A percentile compares a stretch with the other conserved stretches of the same genome.
Evolutionary conservation across 2,797 vertebrate species (phyloP).

Genomic region (Kryptopterus vitreolus): DNA sequence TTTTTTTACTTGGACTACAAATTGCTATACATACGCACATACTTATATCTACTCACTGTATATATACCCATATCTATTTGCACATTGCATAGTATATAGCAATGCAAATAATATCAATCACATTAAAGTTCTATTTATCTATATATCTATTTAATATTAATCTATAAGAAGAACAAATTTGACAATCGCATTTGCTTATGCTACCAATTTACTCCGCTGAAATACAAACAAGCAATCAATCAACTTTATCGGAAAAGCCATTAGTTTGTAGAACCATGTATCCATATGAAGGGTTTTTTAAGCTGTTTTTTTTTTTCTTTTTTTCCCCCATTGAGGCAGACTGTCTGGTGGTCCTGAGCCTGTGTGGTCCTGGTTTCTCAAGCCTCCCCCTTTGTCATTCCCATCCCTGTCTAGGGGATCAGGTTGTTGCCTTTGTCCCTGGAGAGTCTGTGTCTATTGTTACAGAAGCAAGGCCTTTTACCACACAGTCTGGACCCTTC

Average conservation of each 20-base stretch:
- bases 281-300: slow-evolving; percentile 22
- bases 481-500: slow-evolving; percentile 51
- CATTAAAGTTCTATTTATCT: too few relatives aligned
- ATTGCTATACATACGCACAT: too few relatives aligned
- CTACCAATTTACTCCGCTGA: background rate
- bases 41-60: too few relatives aligned
- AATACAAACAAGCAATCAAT: background rate
- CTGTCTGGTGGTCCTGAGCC: slow-evolving; percentile 53
- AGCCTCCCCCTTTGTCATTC: slow-evolving; percentile 46
- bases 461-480: slow-evolving; percentile 53
- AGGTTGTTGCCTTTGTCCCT: slow-evolving; percentile 59
- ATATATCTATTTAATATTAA: too few relatives aligned
- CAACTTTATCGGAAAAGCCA: slow-evolving; percentile 15
- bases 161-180: background rate
- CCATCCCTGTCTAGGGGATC: slow-evolving; percentile 56
- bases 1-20: too few relatives aligned
- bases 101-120: too few relatives aligned
- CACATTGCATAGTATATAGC: too few relatives aligned
- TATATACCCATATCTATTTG: too few relatives aligned
- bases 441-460: slow-evolving; percentile 58
- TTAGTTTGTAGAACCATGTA: slow-evolving; percentile 29
- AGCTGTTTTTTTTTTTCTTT: slow-evolving; percentile 22
- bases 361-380: slow-evolving; percentile 57
- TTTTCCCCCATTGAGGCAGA: slow-evolving; percentile 28
- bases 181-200: background rate